Conservation (phyloP, 2,113 vertebrate genomes). For the Pterocles orientalis region DNA sequence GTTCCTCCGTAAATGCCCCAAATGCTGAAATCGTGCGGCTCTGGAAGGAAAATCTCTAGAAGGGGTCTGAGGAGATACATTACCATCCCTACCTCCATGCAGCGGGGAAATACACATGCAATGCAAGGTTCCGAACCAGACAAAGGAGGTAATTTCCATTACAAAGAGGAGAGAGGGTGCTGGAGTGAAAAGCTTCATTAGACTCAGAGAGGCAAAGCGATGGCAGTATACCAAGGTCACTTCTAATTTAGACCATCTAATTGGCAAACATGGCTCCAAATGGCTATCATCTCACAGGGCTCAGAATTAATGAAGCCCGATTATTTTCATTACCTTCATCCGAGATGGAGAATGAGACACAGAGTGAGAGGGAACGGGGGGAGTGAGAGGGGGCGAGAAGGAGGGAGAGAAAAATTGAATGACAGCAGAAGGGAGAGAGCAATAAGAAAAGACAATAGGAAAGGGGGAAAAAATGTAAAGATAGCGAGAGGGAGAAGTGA, state of each 20-base stretch:
- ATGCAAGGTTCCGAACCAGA: conserved; percentile 68
- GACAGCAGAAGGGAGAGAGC: conserved; percentile 70
- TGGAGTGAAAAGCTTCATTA: conserved; percentile 91
- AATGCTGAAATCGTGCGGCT: neutral
- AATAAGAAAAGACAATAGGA: conserved; percentile 56
- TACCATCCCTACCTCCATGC: conserved; percentile 31
- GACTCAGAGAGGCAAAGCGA: conserved; percentile 84
- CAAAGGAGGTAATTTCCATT: conserved; percentile 83
- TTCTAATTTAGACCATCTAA: conserved; percentile 99
- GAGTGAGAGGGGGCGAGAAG: conserved; percentile 4
- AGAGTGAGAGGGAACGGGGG: conserved; percentile 62
- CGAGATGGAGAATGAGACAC: conserved; percentile 88
- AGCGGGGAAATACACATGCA: conserved; percentile 15
- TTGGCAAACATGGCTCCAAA: conserved; percentile 99
- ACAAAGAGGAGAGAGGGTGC: conserved; percentile 86
- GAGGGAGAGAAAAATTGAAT: conserved; percentile 59
- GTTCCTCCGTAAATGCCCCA: neutral
- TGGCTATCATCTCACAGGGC: conserved; percentile 95
- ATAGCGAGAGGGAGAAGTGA: neutral
- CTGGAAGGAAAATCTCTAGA: conserved; percentile 14
- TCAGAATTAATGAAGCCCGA: conserved; percentile 97
- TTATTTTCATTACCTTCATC: conserved; percentile 96
- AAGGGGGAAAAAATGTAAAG: conserved; percentile 9
- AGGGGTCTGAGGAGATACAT: conserved; percentile 13
- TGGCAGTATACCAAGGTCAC: conserved; percentile 95